Evolutionary conservation across 2,113 vertebrate species (phyloP).

Genomic region (Montifringilla adamsi): DNA sequence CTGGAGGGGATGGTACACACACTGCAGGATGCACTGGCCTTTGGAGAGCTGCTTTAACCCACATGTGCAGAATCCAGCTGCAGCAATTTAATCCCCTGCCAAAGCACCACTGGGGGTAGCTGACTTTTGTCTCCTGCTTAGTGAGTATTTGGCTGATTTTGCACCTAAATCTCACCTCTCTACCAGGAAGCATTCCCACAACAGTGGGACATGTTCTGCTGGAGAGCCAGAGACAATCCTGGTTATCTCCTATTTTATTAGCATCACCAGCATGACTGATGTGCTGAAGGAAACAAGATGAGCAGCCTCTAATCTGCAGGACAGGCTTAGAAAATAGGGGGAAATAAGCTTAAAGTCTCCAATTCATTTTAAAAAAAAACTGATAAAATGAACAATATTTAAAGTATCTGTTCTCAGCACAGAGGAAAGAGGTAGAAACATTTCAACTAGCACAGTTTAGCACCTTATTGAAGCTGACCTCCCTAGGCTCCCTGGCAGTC

Average conservation of each 20-base stretch:
- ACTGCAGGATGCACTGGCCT: background rate
- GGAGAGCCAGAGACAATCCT: background rate
- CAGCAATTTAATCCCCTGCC: slow-evolving; percentile 16
- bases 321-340: background rate
- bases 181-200: background rate
- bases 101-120: background rate
- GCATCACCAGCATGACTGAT: background rate
- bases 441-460: background rate
- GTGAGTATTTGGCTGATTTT: background rate
- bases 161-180: background rate
- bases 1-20: background rate
- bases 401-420: background rate
- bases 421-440: background rate
- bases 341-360: background rate
- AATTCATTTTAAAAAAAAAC: background rate
- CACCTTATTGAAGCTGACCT: background rate
- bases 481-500: background rate
- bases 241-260: background rate
- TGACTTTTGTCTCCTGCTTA: slow-evolving; percentile 6
- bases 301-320: background rate
- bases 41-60: background rate
- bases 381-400: background rate
- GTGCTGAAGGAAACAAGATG: background rate
- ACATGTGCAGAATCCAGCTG: background rate
- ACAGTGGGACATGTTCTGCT: background rate